These are phyloP conservation scores for Pteruthius melanotis DNA, from an alignment of 2,113 vertebrate genomes.

Conservation along the genomic window DNA sequence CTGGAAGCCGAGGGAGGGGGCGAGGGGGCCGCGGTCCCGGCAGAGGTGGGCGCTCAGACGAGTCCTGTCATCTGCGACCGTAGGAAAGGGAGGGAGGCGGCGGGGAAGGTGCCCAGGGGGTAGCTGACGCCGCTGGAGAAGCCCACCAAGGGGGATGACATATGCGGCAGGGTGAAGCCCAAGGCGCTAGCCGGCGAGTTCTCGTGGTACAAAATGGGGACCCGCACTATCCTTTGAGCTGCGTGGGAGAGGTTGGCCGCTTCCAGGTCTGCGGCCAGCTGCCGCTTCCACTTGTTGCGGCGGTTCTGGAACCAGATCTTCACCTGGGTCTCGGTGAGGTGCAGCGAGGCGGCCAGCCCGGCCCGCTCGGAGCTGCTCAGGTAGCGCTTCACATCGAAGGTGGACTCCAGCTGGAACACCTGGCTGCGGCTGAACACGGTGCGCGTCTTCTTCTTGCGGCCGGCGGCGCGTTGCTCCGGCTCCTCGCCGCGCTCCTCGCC, in stretches of 20 bases:
- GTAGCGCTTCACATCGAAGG: constrained; percentile 87
- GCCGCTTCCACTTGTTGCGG: constrained; percentile 97
- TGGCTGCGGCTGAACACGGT: constrained; percentile 59
- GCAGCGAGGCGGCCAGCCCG: constrained; percentile 89
- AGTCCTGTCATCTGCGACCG: constrained; percentile 89
- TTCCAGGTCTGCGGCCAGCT: constrained; percentile 87
- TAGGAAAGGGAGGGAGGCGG: constrained; percentile 80
- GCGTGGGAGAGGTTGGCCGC: constrained; percentile 81
- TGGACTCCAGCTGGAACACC: constrained; percentile 87
- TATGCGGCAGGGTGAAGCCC: constrained; percentile 76
- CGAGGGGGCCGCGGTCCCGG: neutral
- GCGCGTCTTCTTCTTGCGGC: too few relatives aligned
- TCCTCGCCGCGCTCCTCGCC: constrained; percentile 43
- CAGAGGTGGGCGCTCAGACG: constrained; percentile 73
- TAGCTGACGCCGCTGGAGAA: constrained; percentile 81
- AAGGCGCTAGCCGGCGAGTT: constrained; percentile 68
- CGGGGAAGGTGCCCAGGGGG: constrained; percentile 82
- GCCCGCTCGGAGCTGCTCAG: constrained; percentile 87
- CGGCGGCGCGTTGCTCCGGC: constrained; percentile 10
- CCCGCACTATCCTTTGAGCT: constrained; percentile 85
- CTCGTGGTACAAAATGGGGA: constrained; percentile 91
- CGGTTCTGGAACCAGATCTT: constrained; percentile 99
- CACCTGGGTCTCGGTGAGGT: constrained; percentile 96
- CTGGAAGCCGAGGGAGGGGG: neutral
- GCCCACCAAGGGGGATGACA: constrained; percentile 75